Evolutionary conservation across 1,140 invertebrate genomes (phyloP), one percentile per base, ranked within the genome.

Genomic region (Popillia japonica): DNA sequence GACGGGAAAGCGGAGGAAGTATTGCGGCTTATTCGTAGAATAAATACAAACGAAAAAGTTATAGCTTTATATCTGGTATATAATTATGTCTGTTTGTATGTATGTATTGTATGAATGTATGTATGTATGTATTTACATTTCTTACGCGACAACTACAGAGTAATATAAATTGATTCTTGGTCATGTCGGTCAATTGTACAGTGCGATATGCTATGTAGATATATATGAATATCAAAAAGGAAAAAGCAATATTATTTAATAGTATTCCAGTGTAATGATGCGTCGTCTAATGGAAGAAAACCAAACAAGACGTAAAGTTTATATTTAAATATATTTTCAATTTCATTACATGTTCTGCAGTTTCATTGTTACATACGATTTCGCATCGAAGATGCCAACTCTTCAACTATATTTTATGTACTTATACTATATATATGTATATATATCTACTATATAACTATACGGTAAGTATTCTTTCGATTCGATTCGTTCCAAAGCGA

Each of bases 91-190:
- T n/a, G n/a, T n/a, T n/a, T n/a, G n/a, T n/a, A n/a, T n/a, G n/a
- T n/a, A n/a, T n/a, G n/a, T n/a, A n/a, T n/a, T n/a, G n/a, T n/a
- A n/a, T n/a, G n/a, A n/a, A n/a, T n/a, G n/a, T n/a, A n/a, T n/a
- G n/a, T n/a, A n/a, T n/a, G n/a, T n/a, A n/a, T n/a, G n/a, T n/a
- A 73, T 73, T 73, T 73, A 73, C 72, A 73, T 40, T 73, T 14
- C 27, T 72, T 72, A 40, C 40, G n/a, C 20, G 27, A 41, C 34
- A 40, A 40, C 27, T 73, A 73, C 72, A 73, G n/a, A 73, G 72
- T n/a, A 73, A 73, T 73, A 27, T 17, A 73, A 73, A 73, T 40
- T 73, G 34, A 73, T 20, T 73, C 40, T 10, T 6, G 34, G 40
- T 27, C 40, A 73, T 73, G n/a, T n/a, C n/a, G 72, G 27, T 40